Evolutionary conservation across 2,797 vertebrate species (phyloP).

Genomic region (Acanthis flammea): DNA sequence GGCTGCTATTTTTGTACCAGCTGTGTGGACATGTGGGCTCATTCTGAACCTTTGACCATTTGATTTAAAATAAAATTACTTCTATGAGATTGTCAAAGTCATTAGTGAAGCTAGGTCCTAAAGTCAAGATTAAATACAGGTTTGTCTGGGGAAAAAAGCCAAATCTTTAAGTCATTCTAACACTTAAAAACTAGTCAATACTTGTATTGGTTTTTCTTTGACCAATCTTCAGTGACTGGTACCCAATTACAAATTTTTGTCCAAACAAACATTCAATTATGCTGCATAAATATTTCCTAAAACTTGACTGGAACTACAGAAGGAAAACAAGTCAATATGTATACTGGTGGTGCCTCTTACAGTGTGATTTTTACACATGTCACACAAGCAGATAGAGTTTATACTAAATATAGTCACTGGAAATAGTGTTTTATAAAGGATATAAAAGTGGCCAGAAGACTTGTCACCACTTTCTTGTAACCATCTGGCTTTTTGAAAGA

Average conservation of each 20-base stretch:
- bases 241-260: neutral
- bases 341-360: neutral
- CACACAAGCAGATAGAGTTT: neutral
- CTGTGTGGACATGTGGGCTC: neutral
- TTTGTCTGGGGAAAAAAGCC: neutral
- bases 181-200: neutral
- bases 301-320: neutral
- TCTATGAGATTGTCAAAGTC: neutral
- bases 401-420: neutral
- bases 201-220: neutral
- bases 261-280: neutral
- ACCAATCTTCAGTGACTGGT: neutral
- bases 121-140: conserved; percentile 13
- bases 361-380: neutral
- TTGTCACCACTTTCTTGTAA: neutral
- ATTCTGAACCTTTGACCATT: neutral
- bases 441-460: neutral
- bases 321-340: neutral
- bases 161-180: conserved; percentile 1
- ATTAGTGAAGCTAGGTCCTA: neutral
- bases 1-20: neutral
- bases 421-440: neutral
- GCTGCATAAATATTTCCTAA: neutral
- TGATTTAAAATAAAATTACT: conserved; percentile 15
- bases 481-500: neutral